These are phyloP conservation scores for Gonocerus acuteangulatus DNA, from an alignment of 2,888 invertebrate species.

Conservation along the genomic window DNA sequence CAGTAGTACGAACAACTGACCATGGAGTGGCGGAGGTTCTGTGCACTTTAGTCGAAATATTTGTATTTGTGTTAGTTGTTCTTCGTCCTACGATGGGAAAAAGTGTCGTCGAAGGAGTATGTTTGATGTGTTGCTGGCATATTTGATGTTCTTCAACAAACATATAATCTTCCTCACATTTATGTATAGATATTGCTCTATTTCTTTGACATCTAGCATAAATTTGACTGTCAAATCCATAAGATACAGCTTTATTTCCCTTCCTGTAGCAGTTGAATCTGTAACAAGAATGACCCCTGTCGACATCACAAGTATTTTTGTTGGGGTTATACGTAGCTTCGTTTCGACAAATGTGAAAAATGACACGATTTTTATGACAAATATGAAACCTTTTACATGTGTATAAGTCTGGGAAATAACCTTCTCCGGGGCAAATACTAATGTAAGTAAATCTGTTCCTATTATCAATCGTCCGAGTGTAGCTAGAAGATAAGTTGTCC, in stretches of 20 bases:
- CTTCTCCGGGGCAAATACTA: slow-evolving; percentile 11
- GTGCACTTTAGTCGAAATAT: too few species aligned
- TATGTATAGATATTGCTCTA: background rate
- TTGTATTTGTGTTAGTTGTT: too few species aligned
- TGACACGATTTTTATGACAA: background rate
- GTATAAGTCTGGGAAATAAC: slow-evolving; percentile 16
- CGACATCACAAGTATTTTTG: background rate
- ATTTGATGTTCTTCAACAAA: too few species aligned
- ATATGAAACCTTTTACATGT: slow-evolving; percentile 7
- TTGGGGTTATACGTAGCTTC: background rate
- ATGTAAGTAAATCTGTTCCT: too few species aligned
- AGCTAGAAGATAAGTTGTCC: too few species aligned
- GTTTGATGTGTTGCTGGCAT: too few species aligned
- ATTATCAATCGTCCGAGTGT: too few species aligned
- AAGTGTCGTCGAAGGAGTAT: too few species aligned
- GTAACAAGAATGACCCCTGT: background rate
- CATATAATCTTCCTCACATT: background rate
- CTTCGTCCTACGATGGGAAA: too few species aligned
- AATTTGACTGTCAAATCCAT: background rate
- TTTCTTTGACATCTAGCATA: slow-evolving; percentile 4
- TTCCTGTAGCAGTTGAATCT: background rate
- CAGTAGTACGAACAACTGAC: too few species aligned
- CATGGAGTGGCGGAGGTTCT: too few species aligned
- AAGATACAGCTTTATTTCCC: background rate
- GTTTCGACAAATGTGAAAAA: background rate